Base-by-base conservation (phyloP, 2,797 vertebrate species). In the Halcyon badia region DNA sequence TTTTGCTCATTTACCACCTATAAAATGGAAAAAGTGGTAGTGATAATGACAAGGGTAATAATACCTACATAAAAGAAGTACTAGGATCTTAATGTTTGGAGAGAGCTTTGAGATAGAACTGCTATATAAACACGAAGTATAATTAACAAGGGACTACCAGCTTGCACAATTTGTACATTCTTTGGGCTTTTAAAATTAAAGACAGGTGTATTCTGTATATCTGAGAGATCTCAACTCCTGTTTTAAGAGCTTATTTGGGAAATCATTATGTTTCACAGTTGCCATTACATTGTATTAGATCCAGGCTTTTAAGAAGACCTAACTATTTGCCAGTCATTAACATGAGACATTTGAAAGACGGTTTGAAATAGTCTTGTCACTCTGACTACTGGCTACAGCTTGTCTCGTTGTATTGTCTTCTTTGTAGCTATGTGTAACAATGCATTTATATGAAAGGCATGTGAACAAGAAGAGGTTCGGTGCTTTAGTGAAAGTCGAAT, bases 21-120 rank as follows among this genome's bases (percentile, higher is more conserved):
- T 94, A 86, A 97, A 94, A 97, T 91, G 73, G 89, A 94, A 96
- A 90, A 95, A 70, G 89, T 69, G 80, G 69, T 96, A 90, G 94
- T 70, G 92, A 78, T 92, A 94, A 94, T 91, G 79, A 86, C 87
- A 90, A 73, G 54, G 87, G 93, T 96, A 96, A 95, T 96, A 96
- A 94, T 96, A 76, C 83, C 94, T 88, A 73, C 89, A 88, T 85
- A 88, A 97, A 91, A 94, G 92, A 83, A 94, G 78, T 64, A 31
- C 90, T 90, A 87, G 52, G 21, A 91, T 58, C 82, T 94, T 91
- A 69, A 81, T 61, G 91, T 70, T 97, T 96, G 87, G 79, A 94
- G 82, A 78, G 76, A 87, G 80, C 76, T 91, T 83, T 84, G 76
- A 81, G 87, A 83, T 76, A 83, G 58, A 91, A 35, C 54, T 93